These are phyloP conservation scores for Eospalax fontanierii DNA, from an alignment of 2,797 vertebrate species.

Conservation along the genomic window DNA sequence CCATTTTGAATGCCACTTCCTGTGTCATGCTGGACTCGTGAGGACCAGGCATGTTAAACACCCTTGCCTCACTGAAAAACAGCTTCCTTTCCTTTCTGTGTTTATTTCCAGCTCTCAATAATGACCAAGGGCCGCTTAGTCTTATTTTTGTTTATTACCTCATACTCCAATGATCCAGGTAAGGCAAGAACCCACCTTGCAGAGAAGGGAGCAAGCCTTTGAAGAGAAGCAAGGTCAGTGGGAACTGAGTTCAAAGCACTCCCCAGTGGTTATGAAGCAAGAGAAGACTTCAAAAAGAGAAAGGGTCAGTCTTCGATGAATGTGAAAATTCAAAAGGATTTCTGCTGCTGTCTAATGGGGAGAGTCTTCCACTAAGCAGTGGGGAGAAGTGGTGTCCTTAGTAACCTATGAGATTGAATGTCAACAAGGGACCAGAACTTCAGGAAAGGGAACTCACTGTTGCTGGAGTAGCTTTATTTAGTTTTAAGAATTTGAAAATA, in stretches of 20 bases:
- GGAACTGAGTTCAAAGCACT: slow-evolving; percentile 81
- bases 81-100: slow-evolving; percentile 78
- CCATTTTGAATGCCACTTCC: background rate
- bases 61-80: background rate
- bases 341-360: slow-evolving; percentile 42
- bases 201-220: slow-evolving; percentile 86
- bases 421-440: slow-evolving; percentile 21
- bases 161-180: slow-evolving; percentile 74
- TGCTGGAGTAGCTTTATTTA: background rate
- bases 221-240: slow-evolving; percentile 85
- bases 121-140: slow-evolving; percentile 26
- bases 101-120: slow-evolving; percentile 77
- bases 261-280: slow-evolving; percentile 65
- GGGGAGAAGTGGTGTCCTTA: background rate
- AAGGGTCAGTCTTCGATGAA: slow-evolving; percentile 68
- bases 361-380: background rate
- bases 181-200: slow-evolving; percentile 70
- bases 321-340: slow-evolving; percentile 64
- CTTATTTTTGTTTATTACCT: slow-evolving; percentile 82
- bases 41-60: background rate
- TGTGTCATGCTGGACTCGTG: background rate
- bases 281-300: slow-evolving; percentile 63
- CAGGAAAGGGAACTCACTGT: background rate
- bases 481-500: slow-evolving; percentile 45
- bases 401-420: background rate